Base-by-base conservation (phyloP, 2,113 vertebrate genomes). In the Dromaius novaehollandiae region DNA sequence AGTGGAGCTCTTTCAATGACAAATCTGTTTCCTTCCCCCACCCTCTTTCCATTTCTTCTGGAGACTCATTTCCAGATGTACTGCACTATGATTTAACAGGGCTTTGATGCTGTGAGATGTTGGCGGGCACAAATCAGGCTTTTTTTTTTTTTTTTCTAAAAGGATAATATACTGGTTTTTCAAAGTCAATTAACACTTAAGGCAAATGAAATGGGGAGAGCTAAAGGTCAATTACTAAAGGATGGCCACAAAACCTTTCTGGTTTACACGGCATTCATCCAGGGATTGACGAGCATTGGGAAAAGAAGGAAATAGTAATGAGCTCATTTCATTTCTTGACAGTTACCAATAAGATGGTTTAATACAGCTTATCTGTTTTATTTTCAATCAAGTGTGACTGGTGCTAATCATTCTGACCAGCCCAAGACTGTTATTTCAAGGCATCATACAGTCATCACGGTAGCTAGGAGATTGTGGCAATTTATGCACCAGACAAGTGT, bases 131-230 rank as follows among this genome's bases (percentile, higher is more conserved):
- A 97, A 96, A 97, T 98, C 96, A 96, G 96, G 81, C 76, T 92
- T 81, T 91, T 88, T 96, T 93, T 92, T 81, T 91, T 88, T 96
- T 96, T 91, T 92, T 83, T 46, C 95, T 96, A 94, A 97, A 98
- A 97, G 97, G 97, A 98, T 98, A 98, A 98, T 98, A 98, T 97
- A 97, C 97, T 98, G 97, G 96, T 96, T 98, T 98, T 98, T 98
- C 98, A 98, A 98, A 98, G 98, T 98, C 98, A 98, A 98, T 98
- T 98, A 98, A 98, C 98, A 98, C 97, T 96, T 95, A 97, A 97
- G 97, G 98, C 97, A 98, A 98, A 98, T 97, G 97, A 98, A 98
- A 98, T 92, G 86, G 96, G 97, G 94, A 97, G 97, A 98, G 97
- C 93, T 97, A 97, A 98, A 98, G 98, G 98, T 98, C 98, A 98